These are phyloP conservation scores for Blennius ocellaris DNA, from an alignment of 2,113 vertebrate genomes.

Conservation along the genomic window DNA sequence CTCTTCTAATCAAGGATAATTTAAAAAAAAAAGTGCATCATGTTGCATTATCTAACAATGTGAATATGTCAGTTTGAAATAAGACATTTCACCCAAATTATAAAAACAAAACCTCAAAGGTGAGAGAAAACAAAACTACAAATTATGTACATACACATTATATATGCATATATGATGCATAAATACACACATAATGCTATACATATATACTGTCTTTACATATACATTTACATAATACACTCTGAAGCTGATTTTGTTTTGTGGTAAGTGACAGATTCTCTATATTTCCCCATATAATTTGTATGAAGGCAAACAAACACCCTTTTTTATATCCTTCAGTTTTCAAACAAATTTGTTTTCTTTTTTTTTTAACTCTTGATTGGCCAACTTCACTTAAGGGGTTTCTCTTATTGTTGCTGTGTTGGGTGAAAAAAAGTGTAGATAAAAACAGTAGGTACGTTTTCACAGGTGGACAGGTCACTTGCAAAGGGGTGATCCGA, in stretches of 20 bases:
- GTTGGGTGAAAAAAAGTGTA: slow-evolving; percentile 83
- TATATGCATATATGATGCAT: slow-evolving; percentile 86
- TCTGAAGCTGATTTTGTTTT: slow-evolving; percentile 83
- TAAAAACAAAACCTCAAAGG: slow-evolving; percentile 48
- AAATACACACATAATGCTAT: slow-evolving; percentile 84
- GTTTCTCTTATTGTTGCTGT: slow-evolving; percentile 50
- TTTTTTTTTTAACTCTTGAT: slow-evolving; percentile 68
- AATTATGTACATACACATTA: slow-evolving; percentile 88
- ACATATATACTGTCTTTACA: slow-evolving; percentile 86
- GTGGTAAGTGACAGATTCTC: slow-evolving; percentile 79
- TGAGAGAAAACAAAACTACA: slow-evolving; percentile 57
- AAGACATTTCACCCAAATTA: slow-evolving; percentile 51
- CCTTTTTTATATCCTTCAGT: slow-evolving; percentile 16
- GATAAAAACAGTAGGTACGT: slow-evolving; percentile 85
- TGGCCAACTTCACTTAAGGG: slow-evolving; percentile 85
- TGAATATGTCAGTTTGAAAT: slow-evolving; percentile 63
- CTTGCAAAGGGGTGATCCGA: slow-evolving; percentile 24
- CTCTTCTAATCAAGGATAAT: slow-evolving; percentile 30
- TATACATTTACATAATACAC: slow-evolving; percentile 82
- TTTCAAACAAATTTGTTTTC: slow-evolving; percentile 29
- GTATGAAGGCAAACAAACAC: slow-evolving; percentile 37
- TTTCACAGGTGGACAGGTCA: slow-evolving; percentile 86
- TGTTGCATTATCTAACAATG: slow-evolving; percentile 40
- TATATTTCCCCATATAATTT: slow-evolving; percentile 72
- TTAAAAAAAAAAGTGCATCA: slow-evolving; percentile 32